These are phyloP conservation scores for Nomada goodeniana DNA, from an alignment of 2,888 invertebrate genomes.

Conservation along the genomic window DNA sequence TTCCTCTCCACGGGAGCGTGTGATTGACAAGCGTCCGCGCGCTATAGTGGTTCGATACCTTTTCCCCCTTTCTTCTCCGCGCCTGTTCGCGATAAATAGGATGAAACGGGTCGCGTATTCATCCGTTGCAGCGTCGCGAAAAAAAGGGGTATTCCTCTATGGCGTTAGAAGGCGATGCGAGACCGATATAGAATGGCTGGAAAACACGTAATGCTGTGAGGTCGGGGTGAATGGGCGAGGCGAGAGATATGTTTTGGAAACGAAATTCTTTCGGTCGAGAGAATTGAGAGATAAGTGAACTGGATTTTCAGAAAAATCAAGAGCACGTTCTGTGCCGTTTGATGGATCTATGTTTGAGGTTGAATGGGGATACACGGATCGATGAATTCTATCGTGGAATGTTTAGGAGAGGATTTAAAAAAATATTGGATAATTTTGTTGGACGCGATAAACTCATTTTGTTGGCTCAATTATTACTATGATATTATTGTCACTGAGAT, in stretches of 20 bases:
- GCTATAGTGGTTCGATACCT: slow-evolving; percentile 20
- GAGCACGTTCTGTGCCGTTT: not conserved
- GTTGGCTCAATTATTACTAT: no score
- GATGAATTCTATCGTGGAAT: no score
- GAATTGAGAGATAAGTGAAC: not conserved
- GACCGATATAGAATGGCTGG: slow-evolving; percentile 43
- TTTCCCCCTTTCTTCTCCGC: not conserved
- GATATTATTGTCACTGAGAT: no score
- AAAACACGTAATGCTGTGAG: slow-evolving; percentile 45
- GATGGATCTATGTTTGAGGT: no score
- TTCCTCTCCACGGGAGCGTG: not conserved
- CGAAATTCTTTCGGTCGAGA: not conserved
- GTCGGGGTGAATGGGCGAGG: not conserved
- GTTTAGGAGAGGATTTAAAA: no score
- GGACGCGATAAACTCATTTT: no score
- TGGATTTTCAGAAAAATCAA: not conserved
- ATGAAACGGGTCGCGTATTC: slow-evolving; percentile 33
- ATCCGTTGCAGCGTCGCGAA: slow-evolving; percentile 20
- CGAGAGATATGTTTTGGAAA: slow-evolving; percentile 21
- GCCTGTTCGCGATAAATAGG: slow-evolving; percentile 25
- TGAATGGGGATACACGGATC: no score
- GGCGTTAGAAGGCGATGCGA: slow-evolving; percentile 33
- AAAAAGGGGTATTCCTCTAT: slow-evolving; percentile 18
- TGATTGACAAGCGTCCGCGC: slow-evolving; percentile 61
- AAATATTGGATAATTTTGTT: no score